A percentile compares a stretch with the other conserved stretches of the same genome.
phyloP scores from a whole-genome alignment of 2,888 invertebrate genomes.

The Halictus ligatus region DNA sequence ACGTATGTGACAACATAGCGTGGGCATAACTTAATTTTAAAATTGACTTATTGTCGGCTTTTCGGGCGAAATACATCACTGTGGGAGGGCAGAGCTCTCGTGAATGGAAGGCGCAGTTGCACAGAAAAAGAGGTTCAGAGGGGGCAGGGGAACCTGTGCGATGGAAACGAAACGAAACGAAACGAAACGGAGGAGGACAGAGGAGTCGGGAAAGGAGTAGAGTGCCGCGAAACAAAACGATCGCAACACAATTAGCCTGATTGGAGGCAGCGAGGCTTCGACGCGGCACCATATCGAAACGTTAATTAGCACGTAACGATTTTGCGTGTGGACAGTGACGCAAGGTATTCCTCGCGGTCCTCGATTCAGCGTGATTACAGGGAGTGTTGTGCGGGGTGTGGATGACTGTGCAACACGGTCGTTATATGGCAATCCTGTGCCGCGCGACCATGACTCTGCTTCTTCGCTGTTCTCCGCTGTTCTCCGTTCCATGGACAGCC shows the following conservation, averaged over 20 bases:
- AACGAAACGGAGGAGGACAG: not conserved
- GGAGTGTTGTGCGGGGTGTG: slow-evolving; percentile 62
- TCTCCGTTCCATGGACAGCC: slow-evolving; percentile 47
- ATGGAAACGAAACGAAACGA: not conserved
- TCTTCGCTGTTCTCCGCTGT: not conserved
- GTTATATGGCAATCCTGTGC: slow-evolving; percentile 75
- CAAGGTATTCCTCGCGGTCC: slow-evolving; percentile 73
- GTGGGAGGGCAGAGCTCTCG: no score
- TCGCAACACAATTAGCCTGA: slow-evolving; percentile 70
- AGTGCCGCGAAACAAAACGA: slow-evolving; percentile 57
- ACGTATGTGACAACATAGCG: no score
- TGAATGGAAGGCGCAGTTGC: no score
- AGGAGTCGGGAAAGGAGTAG: no score
- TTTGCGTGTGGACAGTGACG: slow-evolving; percentile 76
- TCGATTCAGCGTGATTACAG: slow-evolving; percentile 70
- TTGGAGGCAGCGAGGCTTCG: slow-evolving; percentile 71
- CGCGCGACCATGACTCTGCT: slow-evolving; percentile 78
- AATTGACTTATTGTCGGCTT: no score
- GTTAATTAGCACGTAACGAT: slow-evolving; percentile 77
- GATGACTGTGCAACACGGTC: slow-evolving; percentile 78
- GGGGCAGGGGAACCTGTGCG: not conserved
- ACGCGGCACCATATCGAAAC: slow-evolving; percentile 74
- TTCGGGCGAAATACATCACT: no score
- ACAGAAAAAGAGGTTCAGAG: no score
- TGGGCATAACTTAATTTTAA: no score